phyloP scores from a whole-genome alignment of 2,797 vertebrate species.

The Hypotaenidia okinawae region DNA sequence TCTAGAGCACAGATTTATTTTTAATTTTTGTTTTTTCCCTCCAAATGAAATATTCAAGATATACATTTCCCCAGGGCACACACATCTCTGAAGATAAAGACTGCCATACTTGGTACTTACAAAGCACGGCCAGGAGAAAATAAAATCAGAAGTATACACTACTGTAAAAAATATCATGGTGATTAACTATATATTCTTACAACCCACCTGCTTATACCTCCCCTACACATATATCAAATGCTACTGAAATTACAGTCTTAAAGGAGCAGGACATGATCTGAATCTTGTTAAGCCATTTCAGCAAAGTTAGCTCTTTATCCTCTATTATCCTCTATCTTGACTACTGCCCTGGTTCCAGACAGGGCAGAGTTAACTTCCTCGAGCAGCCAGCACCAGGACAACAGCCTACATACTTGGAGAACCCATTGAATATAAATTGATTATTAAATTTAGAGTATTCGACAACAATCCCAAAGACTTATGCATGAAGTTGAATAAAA shows the following conservation, averaged over 20 bases:
- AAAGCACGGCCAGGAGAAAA: neutral
- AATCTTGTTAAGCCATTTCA: neutral
- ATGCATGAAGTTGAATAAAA: neutral
- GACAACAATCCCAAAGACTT: neutral
- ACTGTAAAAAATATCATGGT: neutral
- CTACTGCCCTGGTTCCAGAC: neutral
- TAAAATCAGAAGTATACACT: neutral
- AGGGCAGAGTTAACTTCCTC: too few species aligned
- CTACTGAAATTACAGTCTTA: neutral
- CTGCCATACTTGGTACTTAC: neutral
- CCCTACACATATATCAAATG: neutral
- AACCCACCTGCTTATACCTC: neutral
- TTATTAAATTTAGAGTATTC: neutral
- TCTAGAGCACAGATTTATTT: neutral
- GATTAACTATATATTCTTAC: neutral
- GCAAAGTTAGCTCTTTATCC: neutral
- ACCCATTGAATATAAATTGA: neutral
- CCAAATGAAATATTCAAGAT: neutral
- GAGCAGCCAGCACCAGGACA: too few species aligned
- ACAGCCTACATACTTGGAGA: neutral
- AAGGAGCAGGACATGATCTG: neutral
- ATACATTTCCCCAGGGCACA: neutral
- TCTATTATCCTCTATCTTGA: neutral
- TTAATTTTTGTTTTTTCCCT: neutral
- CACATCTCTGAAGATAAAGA: neutral